Evolutionary conservation across 1,140 invertebrate genomes (phyloP).

Genomic region (Sitodiplosis mosellana): DNA sequence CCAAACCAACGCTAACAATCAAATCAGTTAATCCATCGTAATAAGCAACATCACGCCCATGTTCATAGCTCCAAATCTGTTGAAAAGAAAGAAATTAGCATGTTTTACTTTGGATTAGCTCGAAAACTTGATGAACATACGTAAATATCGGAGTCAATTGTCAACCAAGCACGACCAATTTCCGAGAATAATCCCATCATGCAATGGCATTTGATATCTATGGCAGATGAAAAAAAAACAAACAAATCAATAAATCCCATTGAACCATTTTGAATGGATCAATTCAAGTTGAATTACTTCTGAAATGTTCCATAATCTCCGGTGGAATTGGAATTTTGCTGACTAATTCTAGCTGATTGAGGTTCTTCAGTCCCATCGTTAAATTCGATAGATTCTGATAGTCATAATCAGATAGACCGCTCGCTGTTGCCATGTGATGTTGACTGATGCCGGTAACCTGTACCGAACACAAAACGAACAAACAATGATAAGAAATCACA

Average conservation of each 20-base stretch:
- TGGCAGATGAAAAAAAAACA: background rate
- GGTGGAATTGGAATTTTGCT: conserved; percentile 75
- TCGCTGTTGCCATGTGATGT: conserved; percentile 28
- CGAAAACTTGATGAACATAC: conserved; percentile 24
- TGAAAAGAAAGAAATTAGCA: background rate
- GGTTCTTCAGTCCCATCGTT: conserved; percentile 37
- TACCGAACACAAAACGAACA: background rate
- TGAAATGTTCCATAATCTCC: conserved; percentile 85
- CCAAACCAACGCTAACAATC: conserved; percentile 70
- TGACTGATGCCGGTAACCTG: conserved; percentile 21
- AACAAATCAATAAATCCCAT: background rate
- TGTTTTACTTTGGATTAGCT: background rate
- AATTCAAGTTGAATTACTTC: conserved; percentile 43
- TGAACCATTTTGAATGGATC: background rate
- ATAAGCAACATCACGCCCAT: conserved; percentile 77
- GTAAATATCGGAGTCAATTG: conserved; percentile 96
- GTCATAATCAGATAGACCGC: conserved; percentile 76
- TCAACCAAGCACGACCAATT: conserved; percentile 89
- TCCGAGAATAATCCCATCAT: conserved; percentile 93
- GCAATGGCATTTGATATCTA: conserved; percentile 85
- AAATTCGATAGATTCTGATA: conserved; percentile 59
- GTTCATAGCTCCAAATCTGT: conserved; percentile 69
- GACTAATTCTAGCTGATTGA: conserved; percentile 61
- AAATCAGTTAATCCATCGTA: conserved; percentile 83
- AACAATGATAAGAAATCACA: background rate